Percentiles rank a stretch among this genome's conserved stretches.
phyloP scores from a whole-genome alignment of 2,797 vertebrate genomes.

The Odontamblyopus rebecca region DNA sequence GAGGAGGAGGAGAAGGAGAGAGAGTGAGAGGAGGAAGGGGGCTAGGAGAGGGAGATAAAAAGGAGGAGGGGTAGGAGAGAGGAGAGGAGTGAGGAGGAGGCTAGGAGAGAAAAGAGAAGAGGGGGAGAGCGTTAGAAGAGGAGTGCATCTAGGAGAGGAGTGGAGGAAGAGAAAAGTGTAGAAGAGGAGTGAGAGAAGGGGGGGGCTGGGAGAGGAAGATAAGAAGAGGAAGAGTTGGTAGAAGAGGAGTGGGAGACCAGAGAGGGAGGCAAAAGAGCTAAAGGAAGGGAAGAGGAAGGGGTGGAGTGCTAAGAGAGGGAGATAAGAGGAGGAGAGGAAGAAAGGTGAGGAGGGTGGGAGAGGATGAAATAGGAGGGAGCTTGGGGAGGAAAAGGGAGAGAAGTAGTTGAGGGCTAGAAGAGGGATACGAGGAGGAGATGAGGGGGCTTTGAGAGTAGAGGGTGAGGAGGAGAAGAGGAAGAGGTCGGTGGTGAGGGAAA shows the following conservation, averaged over 20 bases:
- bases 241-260: slow-evolving; percentile 22
- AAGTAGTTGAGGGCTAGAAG: too few species aligned
- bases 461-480: slow-evolving; percentile 37
- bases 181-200: too few species aligned
- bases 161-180: slow-evolving; percentile 3
- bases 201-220: too few species aligned
- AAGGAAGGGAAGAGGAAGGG: slow-evolving; percentile 38
- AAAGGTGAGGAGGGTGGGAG: too few species aligned
- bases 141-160: slow-evolving; percentile 15
- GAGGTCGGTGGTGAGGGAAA: background rate
- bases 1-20: background rate
- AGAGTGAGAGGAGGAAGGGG: slow-evolving; percentile 7
- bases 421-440: slow-evolving; percentile 15
- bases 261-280: slow-evolving; percentile 24
- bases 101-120: slow-evolving; percentile 25
- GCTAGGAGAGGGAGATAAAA: slow-evolving; percentile 29
- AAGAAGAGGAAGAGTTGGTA: too few species aligned
- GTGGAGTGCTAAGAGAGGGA: slow-evolving; percentile 8
- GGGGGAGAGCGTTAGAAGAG: slow-evolving; percentile 25
- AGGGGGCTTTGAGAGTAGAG: background rate
- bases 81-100: too few species aligned
- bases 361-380: too few species aligned
- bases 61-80: background rate
- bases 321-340: slow-evolving; percentile 28
- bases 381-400: slow-evolving; percentile 22